These are phyloP conservation scores for Anseranas semipalmata DNA, from an alignment of 2,113 vertebrate genomes.

Conservation along the genomic window DNA sequence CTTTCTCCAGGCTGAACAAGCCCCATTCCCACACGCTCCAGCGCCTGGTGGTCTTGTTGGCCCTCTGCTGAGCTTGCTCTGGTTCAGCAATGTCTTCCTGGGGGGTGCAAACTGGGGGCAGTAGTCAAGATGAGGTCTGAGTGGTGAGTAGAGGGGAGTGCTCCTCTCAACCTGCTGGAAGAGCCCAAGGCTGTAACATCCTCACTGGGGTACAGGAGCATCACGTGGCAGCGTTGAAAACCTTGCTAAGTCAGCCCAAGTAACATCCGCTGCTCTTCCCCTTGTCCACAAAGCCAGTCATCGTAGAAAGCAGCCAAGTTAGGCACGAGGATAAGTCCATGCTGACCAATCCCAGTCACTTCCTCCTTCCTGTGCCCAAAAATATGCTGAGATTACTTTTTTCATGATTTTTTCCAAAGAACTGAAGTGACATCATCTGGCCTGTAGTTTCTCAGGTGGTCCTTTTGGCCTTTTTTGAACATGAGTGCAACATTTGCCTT, in stretches of 20 bases:
- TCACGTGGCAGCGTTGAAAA: not conserved
- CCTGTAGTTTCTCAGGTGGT: not conserved
- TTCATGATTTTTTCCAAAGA: not conserved
- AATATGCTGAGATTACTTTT: fast-evolving
- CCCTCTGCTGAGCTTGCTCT: not conserved
- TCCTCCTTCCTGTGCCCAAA: not conserved
- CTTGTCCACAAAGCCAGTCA: not conserved
- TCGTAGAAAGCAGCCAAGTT: not conserved
- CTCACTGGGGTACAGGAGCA: not conserved
- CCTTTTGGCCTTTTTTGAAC: not conserved
- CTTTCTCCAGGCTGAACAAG: not conserved
- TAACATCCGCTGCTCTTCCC: not conserved
- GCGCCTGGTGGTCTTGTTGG: fast-evolving
- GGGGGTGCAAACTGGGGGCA: fast-evolving
- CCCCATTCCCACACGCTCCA: not conserved
- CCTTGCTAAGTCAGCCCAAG: not conserved
- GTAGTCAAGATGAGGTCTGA: not conserved
- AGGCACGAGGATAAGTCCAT: not conserved
- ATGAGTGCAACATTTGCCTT: not conserved
- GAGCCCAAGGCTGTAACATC: not conserved
- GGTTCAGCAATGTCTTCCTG: fast-evolving
- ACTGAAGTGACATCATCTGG: not conserved
- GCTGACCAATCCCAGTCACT: not conserved
- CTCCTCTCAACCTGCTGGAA: not conserved
- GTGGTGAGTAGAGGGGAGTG: not conserved